These are phyloP conservation scores for Scortum barcoo DNA, from an alignment of 2,113 vertebrate species.

Conservation along the genomic window DNA sequence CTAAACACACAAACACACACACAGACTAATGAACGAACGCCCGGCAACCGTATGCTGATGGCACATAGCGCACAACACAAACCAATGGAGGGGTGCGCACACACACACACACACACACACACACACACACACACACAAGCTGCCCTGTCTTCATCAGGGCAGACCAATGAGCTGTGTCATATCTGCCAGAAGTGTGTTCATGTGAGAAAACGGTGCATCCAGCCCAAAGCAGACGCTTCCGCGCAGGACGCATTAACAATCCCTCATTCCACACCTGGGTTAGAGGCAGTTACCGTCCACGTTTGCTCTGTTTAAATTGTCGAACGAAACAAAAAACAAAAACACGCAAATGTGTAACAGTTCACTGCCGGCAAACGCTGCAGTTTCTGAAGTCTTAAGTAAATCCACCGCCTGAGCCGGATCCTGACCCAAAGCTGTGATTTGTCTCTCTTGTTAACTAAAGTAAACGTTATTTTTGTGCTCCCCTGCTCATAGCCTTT, in stretches of 20 bases:
- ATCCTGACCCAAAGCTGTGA: conserved; percentile 42
- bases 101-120: background rate
- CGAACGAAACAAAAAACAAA: background rate
- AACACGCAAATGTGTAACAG: background rate
- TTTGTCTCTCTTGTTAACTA: conserved; percentile 7
- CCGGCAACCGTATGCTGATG: background rate
- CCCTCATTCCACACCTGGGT: conserved; percentile 10
- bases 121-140: background rate
- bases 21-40: conserved; percentile 49
- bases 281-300: background rate
- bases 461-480: conserved; percentile 13
- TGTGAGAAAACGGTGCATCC: conserved; percentile 43
- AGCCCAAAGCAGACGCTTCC: conserved; percentile 33
- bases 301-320: background rate
- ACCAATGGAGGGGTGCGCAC: rapidly evolving
- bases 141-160: conserved; percentile 42
- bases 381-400: conserved; percentile 13
- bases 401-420: conserved; percentile 16
- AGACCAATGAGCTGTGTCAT: conserved; percentile 57
- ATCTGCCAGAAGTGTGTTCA: conserved; percentile 50
- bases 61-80: background rate
- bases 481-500: background rate
- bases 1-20: conserved; percentile 26
- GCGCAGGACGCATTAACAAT: conserved; percentile 24
- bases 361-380: conserved; percentile 18